phyloP scores from a whole-genome alignment of 2,888 invertebrate genomes.

The Pantelozetes paolii region DNA sequence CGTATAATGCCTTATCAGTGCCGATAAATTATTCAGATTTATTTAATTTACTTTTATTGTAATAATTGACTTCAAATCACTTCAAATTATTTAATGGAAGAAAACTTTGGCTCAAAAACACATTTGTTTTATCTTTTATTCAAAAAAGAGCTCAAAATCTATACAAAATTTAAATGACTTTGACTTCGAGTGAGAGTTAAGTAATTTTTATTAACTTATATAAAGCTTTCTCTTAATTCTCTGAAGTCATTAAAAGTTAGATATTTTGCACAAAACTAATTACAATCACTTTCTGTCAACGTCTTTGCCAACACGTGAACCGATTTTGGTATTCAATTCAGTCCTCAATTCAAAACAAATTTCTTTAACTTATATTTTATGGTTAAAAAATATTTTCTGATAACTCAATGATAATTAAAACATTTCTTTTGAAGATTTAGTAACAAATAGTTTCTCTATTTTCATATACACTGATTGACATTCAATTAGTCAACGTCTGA shows the following conservation, averaged over 20 bases:
- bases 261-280: constrained; percentile 25
- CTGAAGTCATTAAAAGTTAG: constrained; percentile 35
- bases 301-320: constrained; percentile 7
- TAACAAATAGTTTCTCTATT: too few relatives aligned
- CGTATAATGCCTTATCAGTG: constrained; percentile 21
- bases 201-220: constrained; percentile 1
- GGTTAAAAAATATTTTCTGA: too few relatives aligned
- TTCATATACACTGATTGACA: not conserved
- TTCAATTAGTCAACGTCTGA: not conserved
- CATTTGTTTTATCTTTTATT: constrained; percentile 30
- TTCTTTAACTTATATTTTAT: too few relatives aligned
- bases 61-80: constrained; percentile 36
- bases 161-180: constrained; percentile 2
- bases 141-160: constrained; percentile 1
- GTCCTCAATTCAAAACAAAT: not conserved
- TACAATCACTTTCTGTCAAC: constrained; percentile 21
- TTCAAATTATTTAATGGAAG: constrained; percentile 35
- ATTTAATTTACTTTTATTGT: constrained; percentile 36
- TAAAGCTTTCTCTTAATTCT: constrained; percentile 21
- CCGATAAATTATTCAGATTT: constrained; percentile 33
- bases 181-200: not conserved
- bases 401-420: too few relatives aligned
- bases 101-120: constrained; percentile 14
- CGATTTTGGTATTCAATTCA: not conserved
- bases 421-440: too few relatives aligned